Percentiles rank a stretch among this genome's conserved stretches.
These are phyloP conservation scores for Parnassius orleans DNA, from an alignment of 2,888 invertebrate species.

Conservation along the genomic window DNA sequence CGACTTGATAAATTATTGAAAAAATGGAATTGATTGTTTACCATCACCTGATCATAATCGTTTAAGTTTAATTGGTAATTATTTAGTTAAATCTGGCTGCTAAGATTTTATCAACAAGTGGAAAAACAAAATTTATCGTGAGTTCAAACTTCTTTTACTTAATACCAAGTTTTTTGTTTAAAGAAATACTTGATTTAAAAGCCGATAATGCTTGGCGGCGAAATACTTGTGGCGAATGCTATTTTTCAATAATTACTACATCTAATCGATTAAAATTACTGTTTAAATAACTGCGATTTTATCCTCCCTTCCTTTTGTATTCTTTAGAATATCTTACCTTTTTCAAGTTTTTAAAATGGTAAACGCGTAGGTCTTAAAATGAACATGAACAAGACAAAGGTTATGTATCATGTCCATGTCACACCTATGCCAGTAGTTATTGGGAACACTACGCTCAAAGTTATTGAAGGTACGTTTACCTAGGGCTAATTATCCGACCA, in stretches of 20 bases:
- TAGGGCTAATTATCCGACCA: too few relatives aligned
- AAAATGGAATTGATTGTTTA: conserved; percentile 72
- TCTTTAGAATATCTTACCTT: too few relatives aligned
- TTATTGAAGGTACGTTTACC: too few relatives aligned
- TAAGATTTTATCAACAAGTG: conserved; percentile 39
- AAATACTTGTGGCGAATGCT: conserved; percentile 16
- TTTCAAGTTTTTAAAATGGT: too few relatives aligned
- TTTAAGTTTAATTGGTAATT: conserved; percentile 63
- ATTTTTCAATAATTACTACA: conserved; percentile 22
- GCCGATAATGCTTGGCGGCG: conserved; percentile 20
- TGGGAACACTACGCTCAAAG: too few relatives aligned
- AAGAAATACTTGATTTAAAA: conserved; percentile 21
- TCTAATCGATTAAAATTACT: conserved; percentile 11
- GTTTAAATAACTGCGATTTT: too few relatives aligned
- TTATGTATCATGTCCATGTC: too few relatives aligned
- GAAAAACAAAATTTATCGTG: conserved; percentile 31
- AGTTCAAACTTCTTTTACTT: conserved; percentile 28
- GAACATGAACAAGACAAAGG: too few relatives aligned
- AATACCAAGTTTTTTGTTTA: conserved; percentile 21
- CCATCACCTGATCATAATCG: conserved; percentile 60
- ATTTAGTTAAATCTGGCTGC: conserved; percentile 51
- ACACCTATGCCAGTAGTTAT: too few relatives aligned
- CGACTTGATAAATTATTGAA: conserved; percentile 67
- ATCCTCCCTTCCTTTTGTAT: too few relatives aligned
- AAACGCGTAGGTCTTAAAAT: too few relatives aligned